A percentile compares a stretch with the other conserved stretches of the same genome.
Conservation (phyloP, 2,113 vertebrate genomes). For the Stigmatopora nigra region DNA sequence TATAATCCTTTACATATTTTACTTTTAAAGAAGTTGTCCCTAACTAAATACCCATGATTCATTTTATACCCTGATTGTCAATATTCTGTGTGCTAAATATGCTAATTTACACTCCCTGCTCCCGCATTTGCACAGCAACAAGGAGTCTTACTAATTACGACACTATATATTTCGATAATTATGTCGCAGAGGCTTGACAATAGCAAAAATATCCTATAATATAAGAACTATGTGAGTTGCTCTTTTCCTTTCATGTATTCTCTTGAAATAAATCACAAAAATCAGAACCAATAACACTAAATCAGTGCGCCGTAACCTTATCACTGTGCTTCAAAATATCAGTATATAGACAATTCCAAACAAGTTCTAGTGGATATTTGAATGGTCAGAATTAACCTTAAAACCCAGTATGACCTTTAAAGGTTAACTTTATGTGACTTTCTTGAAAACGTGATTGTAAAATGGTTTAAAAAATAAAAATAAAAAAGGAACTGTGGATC, state of each 20-base stretch:
- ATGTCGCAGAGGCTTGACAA: neutral
- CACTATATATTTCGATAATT: constrained; percentile 7
- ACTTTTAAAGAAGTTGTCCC: too few relatives aligned
- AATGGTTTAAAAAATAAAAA: neutral
- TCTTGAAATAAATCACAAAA: neutral
- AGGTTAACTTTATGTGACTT: neutral
- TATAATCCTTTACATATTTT: too few relatives aligned
- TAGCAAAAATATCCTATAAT: neutral
- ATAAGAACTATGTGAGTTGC: neutral
- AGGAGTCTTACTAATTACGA: neutral
- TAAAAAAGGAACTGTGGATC: neutral
- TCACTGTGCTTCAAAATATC: neutral
- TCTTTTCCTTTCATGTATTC: neutral
- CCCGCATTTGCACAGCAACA: constrained; percentile 11
- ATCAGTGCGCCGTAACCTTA: neutral
- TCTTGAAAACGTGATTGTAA: neutral
- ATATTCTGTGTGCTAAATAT: neutral
- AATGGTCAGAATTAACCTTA: neutral
- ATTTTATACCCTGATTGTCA: too few relatives aligned
- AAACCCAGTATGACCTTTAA: neutral
- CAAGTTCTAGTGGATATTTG: neutral
- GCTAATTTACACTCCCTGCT: constrained; percentile 6
- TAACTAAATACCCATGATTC: too few relatives aligned
- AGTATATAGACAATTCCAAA: neutral
- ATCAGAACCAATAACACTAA: neutral